A percentile compares a stretch with the other conserved stretches of the same genome.
Evolutionary conservation across 2,797 vertebrate genomes (phyloP).

Genomic region (Semotilus atromaculatus): DNA sequence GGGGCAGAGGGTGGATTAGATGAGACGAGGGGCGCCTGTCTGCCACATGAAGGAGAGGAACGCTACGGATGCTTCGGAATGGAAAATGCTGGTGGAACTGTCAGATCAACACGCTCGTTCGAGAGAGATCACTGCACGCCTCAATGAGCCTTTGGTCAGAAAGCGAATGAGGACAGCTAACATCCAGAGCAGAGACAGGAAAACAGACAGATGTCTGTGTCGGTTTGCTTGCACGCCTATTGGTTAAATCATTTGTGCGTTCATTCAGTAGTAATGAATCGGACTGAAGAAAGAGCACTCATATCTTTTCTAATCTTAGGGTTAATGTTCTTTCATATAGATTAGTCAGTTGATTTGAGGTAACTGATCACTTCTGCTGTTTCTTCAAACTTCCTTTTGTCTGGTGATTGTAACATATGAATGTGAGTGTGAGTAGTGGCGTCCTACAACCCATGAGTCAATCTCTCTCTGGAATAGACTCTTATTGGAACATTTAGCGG

Average conservation of each 20-base stretch:
- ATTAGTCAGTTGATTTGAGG: conserved; percentile 6
- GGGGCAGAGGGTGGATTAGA: conserved; percentile 16
- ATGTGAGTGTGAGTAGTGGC: background rate
- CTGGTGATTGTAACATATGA: background rate
- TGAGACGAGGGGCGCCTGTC: conserved; percentile 40
- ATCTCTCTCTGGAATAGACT: background rate
- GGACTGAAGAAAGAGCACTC: background rate
- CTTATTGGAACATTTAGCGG: background rate
- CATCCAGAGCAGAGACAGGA: conserved; percentile 20
- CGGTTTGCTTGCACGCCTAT: background rate
- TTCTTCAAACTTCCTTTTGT: background rate
- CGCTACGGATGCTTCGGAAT: conserved; percentile 17
- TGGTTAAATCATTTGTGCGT: background rate
- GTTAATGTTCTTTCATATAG: background rate
- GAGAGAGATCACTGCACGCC: conserved; percentile 31
- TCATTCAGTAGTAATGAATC: conserved; percentile 16
- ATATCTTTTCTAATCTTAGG: conserved; percentile 8
- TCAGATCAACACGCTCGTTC: conserved; percentile 28
- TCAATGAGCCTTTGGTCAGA: conserved; percentile 43
- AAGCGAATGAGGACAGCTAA: conserved; percentile 34
- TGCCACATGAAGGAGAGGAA: conserved; percentile 48
- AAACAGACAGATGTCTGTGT: conserved; percentile 37
- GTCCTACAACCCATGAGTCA: background rate
- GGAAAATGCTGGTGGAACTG: conserved; percentile 41
- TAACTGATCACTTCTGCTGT: background rate